Conservation (phyloP, 1,140 invertebrate genomes). For the Calliopsis andreniformis region DNA sequence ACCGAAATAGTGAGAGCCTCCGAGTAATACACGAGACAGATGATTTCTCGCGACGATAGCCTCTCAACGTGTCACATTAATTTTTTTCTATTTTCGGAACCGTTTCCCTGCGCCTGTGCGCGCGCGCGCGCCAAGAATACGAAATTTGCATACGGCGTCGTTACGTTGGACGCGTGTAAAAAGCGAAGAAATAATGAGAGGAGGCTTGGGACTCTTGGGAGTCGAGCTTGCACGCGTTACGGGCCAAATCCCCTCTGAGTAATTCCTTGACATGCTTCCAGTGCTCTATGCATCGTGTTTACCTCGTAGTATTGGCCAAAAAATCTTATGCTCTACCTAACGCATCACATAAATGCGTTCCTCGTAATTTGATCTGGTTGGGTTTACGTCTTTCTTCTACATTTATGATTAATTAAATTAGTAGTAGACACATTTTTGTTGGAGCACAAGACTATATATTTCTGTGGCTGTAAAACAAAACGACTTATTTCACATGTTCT, state of each 20-base stretch:
- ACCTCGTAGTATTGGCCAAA: too few relatives aligned
- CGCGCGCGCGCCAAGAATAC: background rate
- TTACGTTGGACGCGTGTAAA: background rate
- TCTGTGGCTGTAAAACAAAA: too few relatives aligned
- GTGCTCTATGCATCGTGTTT: background rate
- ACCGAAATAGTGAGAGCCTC: constrained; percentile 40
- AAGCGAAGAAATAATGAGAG: background rate
- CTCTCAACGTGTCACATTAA: background rate
- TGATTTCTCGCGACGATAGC: constrained; percentile 4
- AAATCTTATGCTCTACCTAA: too few relatives aligned
- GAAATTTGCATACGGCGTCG: background rate
- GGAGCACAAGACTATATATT: too few relatives aligned
- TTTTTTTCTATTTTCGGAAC: constrained; percentile 6
- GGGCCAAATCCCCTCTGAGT: background rate
- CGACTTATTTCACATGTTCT: too few relatives aligned
- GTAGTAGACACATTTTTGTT: too few relatives aligned
- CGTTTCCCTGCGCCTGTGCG: background rate
- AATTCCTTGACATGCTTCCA: constrained; percentile 28
- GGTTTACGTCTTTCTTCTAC: too few relatives aligned
- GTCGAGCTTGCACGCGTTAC: background rate
- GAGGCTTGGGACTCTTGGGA: background rate
- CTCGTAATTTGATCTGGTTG: too few relatives aligned
- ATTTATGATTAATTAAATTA: too few relatives aligned
- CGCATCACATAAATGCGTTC: too few relatives aligned
- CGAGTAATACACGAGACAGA: background rate